These are phyloP conservation scores for Ascaphus truei DNA, from an alignment of 2,113 vertebrate genomes.

Conservation along the genomic window DNA sequence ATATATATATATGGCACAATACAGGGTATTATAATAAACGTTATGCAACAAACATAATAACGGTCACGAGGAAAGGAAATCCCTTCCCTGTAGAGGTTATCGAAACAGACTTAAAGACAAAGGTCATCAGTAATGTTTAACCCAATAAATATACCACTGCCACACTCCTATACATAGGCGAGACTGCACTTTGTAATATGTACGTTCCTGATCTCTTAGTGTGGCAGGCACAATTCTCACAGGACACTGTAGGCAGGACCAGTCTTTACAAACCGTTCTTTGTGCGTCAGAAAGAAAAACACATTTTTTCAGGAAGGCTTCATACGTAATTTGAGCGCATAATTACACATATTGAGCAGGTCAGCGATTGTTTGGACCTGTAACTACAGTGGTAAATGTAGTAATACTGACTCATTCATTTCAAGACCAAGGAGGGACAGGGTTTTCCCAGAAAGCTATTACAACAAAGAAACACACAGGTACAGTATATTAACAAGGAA, in stretches of 20 bases:
- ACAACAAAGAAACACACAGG: not conserved
- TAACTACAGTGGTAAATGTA: constrained; percentile 9
- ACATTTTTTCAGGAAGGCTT: not conserved
- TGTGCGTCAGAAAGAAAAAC: not conserved
- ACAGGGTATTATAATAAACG: no score
- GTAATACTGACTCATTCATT: not conserved
- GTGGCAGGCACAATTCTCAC: no score
- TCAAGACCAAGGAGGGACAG: constrained; percentile 1
- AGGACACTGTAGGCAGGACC: not conserved
- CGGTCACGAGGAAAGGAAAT: no score
- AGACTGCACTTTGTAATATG: no score
- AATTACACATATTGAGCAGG: not conserved
- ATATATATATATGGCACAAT: no score
- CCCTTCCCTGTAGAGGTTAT: no score
- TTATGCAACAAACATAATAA: no score
- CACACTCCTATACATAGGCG: no score
- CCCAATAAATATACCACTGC: no score
- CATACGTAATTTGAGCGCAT: not conserved
- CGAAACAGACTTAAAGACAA: no score
- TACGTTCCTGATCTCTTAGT: no score
- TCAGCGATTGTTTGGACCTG: not conserved
- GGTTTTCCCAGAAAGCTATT: not conserved
- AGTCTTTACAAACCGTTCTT: not conserved
- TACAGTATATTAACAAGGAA: not conserved
- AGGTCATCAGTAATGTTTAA: no score